Evolutionary conservation across 2,888 invertebrate genomes (phyloP).

Genomic region (Yponomeuta cagnagella): DNA sequence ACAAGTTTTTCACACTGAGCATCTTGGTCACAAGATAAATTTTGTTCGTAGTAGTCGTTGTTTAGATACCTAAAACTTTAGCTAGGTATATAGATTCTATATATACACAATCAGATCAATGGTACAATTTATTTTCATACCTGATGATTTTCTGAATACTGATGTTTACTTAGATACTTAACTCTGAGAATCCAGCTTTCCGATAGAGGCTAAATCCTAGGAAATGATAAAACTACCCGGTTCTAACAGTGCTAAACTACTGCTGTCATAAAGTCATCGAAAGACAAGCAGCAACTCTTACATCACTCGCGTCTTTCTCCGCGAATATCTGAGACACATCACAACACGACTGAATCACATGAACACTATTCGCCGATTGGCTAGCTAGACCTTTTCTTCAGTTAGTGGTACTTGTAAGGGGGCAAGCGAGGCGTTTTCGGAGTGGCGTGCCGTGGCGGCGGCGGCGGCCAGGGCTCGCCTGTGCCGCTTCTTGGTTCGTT

Average conservation of each 20-base stretch:
- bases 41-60: not conserved
- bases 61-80: too few relatives aligned
- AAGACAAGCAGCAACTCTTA: too few relatives aligned
- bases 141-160: not conserved
- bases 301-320: not conserved
- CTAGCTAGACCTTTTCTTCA: constrained; percentile 31
- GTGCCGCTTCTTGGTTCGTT: constrained; percentile 77
- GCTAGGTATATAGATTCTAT: not conserved
- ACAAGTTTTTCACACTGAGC: not conserved
- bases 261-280: too few relatives aligned
- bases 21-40: not conserved
- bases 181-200: not conserved
- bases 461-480: constrained; percentile 50
- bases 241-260: not conserved
- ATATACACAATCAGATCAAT: not conserved
- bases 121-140: not conserved
- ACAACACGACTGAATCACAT: constrained; percentile 4
- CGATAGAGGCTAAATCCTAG: not conserved
- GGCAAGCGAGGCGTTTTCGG: constrained; percentile 42
- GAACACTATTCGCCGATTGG: not conserved
- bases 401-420: constrained; percentile 17
- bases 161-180: not conserved
- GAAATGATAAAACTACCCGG: not conserved
- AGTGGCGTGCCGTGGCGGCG: constrained; percentile 41
- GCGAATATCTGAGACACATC: not conserved